Conservation (phyloP, 2,797 vertebrate genomes). For the Paramormyrops hopkinsi region DNA sequence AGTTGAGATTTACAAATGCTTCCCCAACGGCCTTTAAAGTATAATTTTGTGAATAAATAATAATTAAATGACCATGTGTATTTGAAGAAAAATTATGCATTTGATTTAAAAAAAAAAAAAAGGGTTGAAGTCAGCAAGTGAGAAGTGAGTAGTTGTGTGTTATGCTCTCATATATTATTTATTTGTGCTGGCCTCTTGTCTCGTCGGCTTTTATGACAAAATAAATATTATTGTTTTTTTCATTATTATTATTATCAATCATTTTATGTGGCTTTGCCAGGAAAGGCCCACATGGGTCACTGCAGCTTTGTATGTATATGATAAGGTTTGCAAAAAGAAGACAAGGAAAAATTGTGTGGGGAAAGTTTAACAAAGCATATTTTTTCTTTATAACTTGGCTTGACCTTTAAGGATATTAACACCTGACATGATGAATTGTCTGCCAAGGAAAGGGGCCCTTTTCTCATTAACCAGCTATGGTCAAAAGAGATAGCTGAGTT, state of each 20-base stretch:
- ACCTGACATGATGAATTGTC: conserved; percentile 55
- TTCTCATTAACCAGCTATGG: conserved; percentile 45
- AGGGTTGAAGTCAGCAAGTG: background rate
- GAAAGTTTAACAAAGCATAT: conserved; percentile 57
- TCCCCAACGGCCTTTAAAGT: background rate
- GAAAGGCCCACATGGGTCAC: conserved; percentile 34
- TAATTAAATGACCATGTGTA: background rate
- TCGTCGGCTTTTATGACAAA: conserved; percentile 33
- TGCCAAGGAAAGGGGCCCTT: conserved; percentile 25
- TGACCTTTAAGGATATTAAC: conserved; percentile 63
- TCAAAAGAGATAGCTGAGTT: conserved; percentile 42
- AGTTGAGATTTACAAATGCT: background rate
- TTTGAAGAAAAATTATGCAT: background rate
- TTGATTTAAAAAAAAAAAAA: background rate
- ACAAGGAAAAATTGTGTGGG: conserved; percentile 29
- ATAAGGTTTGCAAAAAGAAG: conserved; percentile 47
- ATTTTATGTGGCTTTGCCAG: conserved; percentile 45
- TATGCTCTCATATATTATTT: background rate
- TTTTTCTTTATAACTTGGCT: conserved; percentile 53
- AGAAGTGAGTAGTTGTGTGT: background rate
- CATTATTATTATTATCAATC: conserved; percentile 53
- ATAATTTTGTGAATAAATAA: background rate
- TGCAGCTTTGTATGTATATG: conserved; percentile 29
- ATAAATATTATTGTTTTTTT: conserved; percentile 36
- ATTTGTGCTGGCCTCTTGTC: conserved; percentile 5